A percentile compares a stretch with the other conserved stretches of the same genome.
Conservation (phyloP, 2,888 invertebrate species). For the Zygaena filipendulae region DNA sequence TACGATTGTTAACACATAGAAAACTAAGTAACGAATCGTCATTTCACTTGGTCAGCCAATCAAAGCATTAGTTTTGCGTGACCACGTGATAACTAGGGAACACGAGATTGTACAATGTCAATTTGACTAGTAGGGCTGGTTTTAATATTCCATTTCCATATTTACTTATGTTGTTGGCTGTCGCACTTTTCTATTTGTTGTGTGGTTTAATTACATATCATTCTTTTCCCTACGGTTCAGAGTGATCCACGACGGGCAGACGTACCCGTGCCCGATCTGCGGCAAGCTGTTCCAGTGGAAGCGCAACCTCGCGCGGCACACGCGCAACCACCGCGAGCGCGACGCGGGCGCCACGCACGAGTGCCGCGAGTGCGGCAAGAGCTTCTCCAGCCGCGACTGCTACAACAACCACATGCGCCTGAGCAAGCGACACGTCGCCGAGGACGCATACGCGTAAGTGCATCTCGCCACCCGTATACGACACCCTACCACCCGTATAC, state of each 20-base stretch:
- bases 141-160: not conserved
- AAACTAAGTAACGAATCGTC: too few relatives aligned
- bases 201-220: too few relatives aligned
- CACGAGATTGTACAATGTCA: too few relatives aligned
- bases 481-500: too few relatives aligned
- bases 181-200: not conserved
- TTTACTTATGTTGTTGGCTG: not conserved
- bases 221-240: too few relatives aligned
- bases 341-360: constrained; percentile 40
- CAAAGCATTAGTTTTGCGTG: too few relatives aligned
- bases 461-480: not conserved
- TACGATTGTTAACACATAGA: too few relatives aligned
- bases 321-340: constrained; percentile 42
- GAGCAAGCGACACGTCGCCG: constrained; percentile 46
- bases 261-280: constrained; percentile 50
- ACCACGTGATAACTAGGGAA: too few relatives aligned
- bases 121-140: not conserved
- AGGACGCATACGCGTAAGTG: constrained; percentile 41
- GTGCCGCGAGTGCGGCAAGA: constrained; percentile 42
- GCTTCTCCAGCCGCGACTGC: constrained; percentile 46
- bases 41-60: too few relatives aligned
- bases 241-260: constrained; percentile 48
- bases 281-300: constrained; percentile 60
- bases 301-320: constrained; percentile 46
- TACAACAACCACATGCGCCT: constrained; percentile 52